These are phyloP conservation scores for Teleiodes luculella DNA, from an alignment of 2,888 invertebrate species.

Conservation along the genomic window DNA sequence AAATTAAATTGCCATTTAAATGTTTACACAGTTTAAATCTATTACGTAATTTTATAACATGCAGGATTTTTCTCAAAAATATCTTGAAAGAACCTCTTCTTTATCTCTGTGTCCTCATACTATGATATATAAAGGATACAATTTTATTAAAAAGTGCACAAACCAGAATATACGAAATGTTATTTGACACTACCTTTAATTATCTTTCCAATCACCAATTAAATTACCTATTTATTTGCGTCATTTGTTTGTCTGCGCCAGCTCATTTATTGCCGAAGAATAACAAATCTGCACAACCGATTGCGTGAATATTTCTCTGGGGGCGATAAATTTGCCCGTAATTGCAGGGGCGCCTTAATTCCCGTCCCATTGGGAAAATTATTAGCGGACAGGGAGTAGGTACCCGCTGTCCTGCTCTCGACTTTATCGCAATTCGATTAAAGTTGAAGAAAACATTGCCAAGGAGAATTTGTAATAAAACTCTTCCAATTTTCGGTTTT, in stretches of 20 bases:
- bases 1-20: neutral
- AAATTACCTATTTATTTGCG: too few species aligned
- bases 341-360: constrained; percentile 19
- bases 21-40: too few species aligned
- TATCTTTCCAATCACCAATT: too few species aligned
- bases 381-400: constrained; percentile 9
- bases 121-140: too few species aligned
- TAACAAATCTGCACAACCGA: constrained; percentile 11
- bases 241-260: neutral
- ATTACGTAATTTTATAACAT: neutral
- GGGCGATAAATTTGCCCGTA: constrained; percentile 15
- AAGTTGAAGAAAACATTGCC: neutral
- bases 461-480: too few species aligned
- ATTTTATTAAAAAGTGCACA: too few species aligned
- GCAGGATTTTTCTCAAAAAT: neutral
- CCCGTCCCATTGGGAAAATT: constrained; percentile 17
- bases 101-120: too few species aligned
- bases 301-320: constrained; percentile 12
- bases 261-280: neutral
- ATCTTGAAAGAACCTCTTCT: too few species aligned
- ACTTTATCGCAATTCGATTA: constrained; percentile 5
- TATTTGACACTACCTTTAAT: too few species aligned
- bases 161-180: too few species aligned
- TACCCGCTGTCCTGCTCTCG: constrained; percentile 3
- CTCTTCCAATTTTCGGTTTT: too few species aligned